phyloP scores from a whole-genome alignment of 2,888 invertebrate genomes.

The Saturnia japonica region DNA sequence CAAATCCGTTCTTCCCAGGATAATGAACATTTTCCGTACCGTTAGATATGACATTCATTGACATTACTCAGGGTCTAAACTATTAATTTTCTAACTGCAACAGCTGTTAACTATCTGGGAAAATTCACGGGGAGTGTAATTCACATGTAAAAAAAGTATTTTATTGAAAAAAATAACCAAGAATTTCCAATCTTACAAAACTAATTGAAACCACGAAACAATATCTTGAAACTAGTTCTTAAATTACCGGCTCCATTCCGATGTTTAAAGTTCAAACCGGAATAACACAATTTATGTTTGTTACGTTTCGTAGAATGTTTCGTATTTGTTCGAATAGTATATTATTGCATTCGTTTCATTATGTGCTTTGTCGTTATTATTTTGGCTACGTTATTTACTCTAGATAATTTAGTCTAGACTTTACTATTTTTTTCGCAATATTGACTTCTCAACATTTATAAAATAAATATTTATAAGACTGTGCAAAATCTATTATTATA shows the following conservation, averaged over 20 bases:
- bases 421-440: too few relatives aligned
- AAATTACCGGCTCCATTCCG: background rate
- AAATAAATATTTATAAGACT: too few relatives aligned
- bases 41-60: too few relatives aligned
- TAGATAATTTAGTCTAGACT: too few relatives aligned
- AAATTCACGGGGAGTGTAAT: too few relatives aligned
- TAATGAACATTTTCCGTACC: background rate
- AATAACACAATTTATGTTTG: constrained; percentile 13
- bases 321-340: constrained; percentile 1
- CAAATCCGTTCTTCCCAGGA: background rate
- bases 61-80: too few relatives aligned
- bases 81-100: too few relatives aligned
- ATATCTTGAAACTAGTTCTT: constrained; percentile 5
- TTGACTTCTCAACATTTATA: too few relatives aligned
- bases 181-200: background rate
- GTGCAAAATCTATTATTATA: too few relatives aligned
- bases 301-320: constrained; percentile 6
- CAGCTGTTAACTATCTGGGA: too few relatives aligned
- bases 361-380: background rate
- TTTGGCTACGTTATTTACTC: background rate
- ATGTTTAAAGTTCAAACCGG: constrained; percentile 6
- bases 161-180: background rate
- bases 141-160: too few relatives aligned
- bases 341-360: background rate
- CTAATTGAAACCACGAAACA: constrained; percentile 6